phyloP scores from a whole-genome alignment of 2,888 invertebrate species.

The Clunio marinus region DNA sequence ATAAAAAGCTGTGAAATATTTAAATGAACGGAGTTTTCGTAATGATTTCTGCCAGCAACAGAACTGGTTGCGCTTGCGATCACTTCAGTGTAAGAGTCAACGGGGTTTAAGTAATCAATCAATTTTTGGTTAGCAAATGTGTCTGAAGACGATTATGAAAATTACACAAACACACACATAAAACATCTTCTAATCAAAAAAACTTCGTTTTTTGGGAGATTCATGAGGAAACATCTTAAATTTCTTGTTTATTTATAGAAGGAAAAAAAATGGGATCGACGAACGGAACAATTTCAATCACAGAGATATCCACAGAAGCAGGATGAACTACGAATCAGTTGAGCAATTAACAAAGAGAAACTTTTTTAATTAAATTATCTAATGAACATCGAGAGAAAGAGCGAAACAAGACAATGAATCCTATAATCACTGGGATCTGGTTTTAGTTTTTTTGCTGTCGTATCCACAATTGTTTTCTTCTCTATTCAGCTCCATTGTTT shows the following conservation, averaged over 20 bases:
- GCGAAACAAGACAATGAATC: neutral
- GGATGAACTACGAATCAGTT: neutral
- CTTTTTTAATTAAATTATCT: slow-evolving; percentile 15
- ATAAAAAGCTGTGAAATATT: too few relatives aligned
- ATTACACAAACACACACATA: too few relatives aligned
- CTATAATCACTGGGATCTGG: slow-evolving; percentile 2
- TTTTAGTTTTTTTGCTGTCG: slow-evolving; percentile 11
- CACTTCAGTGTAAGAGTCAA: too few relatives aligned
- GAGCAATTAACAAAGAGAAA: neutral
- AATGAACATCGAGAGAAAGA: neutral
- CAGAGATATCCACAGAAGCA: neutral
- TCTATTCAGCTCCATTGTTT: neutral
- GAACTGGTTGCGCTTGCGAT: too few relatives aligned
- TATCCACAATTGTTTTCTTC: slow-evolving; percentile 5
- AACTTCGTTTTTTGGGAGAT: neutral
- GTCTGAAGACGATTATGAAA: too few relatives aligned
- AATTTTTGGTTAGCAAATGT: too few relatives aligned
- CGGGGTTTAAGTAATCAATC: too few relatives aligned
- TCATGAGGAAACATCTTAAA: slow-evolving; percentile 6
- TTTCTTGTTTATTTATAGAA: slow-evolving; percentile 35
- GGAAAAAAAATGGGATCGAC: slow-evolving; percentile 33
- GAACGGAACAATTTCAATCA: neutral
- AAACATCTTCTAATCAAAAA: slow-evolving; percentile 7
- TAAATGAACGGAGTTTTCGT: too few relatives aligned
- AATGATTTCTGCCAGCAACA: too few relatives aligned